A percentile compares a stretch with the other conserved stretches of the same genome.
These are phyloP conservation scores for Nephrocerus scutellatus DNA, from an alignment of 2,888 invertebrate genomes.

Conservation along the genomic window DNA sequence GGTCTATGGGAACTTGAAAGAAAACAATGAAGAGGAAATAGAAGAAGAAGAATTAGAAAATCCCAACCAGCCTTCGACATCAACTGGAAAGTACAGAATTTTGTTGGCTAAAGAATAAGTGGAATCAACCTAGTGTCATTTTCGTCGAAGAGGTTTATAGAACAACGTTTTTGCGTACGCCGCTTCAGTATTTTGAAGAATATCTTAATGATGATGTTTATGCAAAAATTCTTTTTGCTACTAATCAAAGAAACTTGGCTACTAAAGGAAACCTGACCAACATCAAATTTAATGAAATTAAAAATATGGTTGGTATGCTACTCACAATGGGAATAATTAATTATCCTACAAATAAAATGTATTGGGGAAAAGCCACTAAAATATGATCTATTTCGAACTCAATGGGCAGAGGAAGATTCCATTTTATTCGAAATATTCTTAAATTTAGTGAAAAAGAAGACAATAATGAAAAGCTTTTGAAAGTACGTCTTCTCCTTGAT, in stretches of 20 bases:
- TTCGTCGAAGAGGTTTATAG: neutral
- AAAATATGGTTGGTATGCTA: no score
- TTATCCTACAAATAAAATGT: constrained; percentile 1
- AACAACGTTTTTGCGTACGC: neutral
- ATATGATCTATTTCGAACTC: constrained; percentile 1
- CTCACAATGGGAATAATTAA: constrained; percentile 5
- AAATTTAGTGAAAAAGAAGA: no score
- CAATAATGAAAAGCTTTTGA: no score
- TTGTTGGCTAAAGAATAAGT: constrained; percentile 2
- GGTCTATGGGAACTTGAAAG: no score
- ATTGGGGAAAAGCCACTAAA: constrained; percentile 5
- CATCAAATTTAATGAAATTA: constrained; percentile 2
- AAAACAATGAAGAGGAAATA: no score
- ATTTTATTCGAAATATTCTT: no score
- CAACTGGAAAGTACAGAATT: no score
- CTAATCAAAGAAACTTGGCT: constrained; percentile 1
- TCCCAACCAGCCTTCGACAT: no score
- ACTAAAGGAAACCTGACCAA: neutral
- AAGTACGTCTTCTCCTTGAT: no score
- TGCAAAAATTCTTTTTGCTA: constrained; percentile 1
- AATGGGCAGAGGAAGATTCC: constrained; percentile 4
- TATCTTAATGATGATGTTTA: constrained; percentile 1
- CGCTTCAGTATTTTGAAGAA: no score
- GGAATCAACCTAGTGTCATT: constrained; percentile 1
- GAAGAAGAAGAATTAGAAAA: no score